A percentile compares a stretch with the other conserved stretches of the same genome.
phyloP scores from a whole-genome alignment of 1,140 invertebrate genomes.

The Saxidomus purpurata region DNA sequence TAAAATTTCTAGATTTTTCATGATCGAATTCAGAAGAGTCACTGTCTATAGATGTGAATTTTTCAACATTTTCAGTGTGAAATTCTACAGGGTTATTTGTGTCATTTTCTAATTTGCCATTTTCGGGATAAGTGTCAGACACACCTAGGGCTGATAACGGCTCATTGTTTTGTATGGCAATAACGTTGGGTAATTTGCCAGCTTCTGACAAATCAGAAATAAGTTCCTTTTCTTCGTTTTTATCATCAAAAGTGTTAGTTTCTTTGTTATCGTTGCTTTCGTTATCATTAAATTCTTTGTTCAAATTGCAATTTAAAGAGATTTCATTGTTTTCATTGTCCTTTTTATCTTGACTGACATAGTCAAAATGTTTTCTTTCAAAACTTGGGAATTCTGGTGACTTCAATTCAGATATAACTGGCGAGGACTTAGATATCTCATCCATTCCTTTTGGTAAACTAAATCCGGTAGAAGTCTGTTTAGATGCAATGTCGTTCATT shows the following conservation, averaged over 20 bases:
- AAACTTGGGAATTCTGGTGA: not conserved
- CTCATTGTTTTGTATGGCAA: not conserved
- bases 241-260: not conserved
- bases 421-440: slow-evolving; percentile 35
- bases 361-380: not conserved
- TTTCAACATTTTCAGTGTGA: not conserved
- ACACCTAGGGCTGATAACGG: not conserved
- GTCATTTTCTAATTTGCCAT: not conserved
- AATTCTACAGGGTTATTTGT: not conserved
- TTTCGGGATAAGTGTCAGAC: not conserved
- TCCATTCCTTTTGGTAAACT: not conserved
- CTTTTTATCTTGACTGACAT: not conserved
- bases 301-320: not conserved
- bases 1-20: not conserved
- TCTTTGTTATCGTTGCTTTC: not conserved
- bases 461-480: not conserved
- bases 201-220: not conserved
- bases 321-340: not conserved
- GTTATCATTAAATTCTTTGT: not conserved
- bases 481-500: slow-evolving; percentile 15
- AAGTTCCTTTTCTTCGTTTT: not conserved
- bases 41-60: not conserved
- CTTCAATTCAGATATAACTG: not conserved
- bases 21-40: not conserved
- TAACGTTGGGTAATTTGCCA: not conserved